These are phyloP conservation scores for Halisarca cf. caerulea DNA, from an alignment of 37 sponge, comb jelly and placozoan species.

Conservation along the genomic window DNA sequence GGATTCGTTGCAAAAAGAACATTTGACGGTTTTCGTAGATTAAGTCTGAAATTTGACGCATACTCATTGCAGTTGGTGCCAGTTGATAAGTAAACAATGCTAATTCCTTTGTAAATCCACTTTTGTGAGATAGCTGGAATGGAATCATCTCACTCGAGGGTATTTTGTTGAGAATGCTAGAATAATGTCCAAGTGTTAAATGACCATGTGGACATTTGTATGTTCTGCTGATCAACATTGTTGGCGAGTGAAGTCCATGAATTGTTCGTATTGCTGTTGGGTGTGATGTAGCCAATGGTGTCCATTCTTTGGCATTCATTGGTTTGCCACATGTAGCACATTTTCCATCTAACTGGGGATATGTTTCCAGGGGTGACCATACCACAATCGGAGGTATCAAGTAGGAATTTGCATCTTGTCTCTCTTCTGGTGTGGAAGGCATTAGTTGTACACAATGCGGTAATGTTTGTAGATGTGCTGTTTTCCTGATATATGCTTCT, in stretches of 20 bases:
- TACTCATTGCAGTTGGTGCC: neutral
- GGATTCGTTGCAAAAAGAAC: neutral
- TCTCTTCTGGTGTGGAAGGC: too few species aligned
- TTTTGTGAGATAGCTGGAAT: conserved; percentile 14
- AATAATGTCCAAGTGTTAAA: neutral
- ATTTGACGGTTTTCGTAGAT: neutral
- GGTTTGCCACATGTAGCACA: too few species aligned
- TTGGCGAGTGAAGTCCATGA: neutral
- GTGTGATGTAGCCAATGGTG: too few species aligned
- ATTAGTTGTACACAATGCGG: too few species aligned
- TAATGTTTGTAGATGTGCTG: too few species aligned
- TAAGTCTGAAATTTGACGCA: neutral
- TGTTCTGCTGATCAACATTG: neutral
- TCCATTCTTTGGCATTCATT: too few species aligned
- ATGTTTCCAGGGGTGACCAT: neutral
- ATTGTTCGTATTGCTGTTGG: too few species aligned
- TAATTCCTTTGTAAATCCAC: conserved; percentile 15
- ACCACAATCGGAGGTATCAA: neutral
- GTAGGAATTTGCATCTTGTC: too few species aligned
- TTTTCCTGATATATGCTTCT: too few species aligned
- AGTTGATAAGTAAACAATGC: neutral
- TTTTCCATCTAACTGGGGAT: too few species aligned
- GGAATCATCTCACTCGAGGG: neutral
- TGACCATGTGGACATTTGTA: neutral
- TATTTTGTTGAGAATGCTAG: neutral